phyloP scores from a whole-genome alignment of 1,140 invertebrate genomes.

The Drosophila busckii region DNA sequence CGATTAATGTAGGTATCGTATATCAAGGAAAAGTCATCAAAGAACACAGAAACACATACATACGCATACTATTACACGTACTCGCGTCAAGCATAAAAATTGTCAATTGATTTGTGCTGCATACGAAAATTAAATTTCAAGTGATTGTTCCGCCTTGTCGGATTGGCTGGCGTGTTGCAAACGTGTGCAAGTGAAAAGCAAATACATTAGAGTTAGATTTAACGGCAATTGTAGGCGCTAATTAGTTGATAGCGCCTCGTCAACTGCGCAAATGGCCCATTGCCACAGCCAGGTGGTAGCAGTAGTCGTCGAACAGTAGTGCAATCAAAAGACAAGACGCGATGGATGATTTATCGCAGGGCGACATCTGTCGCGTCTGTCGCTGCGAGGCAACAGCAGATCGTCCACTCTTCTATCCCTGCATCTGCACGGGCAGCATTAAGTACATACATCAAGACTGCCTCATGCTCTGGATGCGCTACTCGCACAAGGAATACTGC shows the following conservation, averaged over 20 bases:
- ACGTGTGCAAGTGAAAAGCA: background rate
- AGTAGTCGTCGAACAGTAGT: conserved; percentile 20
- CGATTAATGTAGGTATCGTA: too few relatives aligned
- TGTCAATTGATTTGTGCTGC: conserved; percentile 28
- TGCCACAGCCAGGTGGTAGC: conserved; percentile 20
- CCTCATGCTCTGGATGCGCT: conserved; percentile 93
- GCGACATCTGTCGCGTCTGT: conserved; percentile 95
- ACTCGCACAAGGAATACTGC: conserved; percentile 99
- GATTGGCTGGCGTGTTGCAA: background rate
- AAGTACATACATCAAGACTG: conserved; percentile 99
- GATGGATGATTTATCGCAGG: conserved; percentile 74
- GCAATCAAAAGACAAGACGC: background rate
- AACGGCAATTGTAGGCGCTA: conserved; percentile 1
- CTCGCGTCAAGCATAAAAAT: conserved; percentile 20
- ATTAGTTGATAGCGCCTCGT: conserved; percentile 20
- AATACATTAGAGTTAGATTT: background rate
- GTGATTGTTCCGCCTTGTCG: conserved; percentile 4
- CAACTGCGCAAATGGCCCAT: conserved; percentile 51
- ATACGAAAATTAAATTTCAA: conserved; percentile 35
- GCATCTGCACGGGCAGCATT: conserved; percentile 99
- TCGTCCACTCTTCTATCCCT: conserved; percentile 96
- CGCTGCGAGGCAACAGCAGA: conserved; percentile 90
- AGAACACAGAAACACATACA: conserved; percentile 6
- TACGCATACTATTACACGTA: conserved; percentile 15
- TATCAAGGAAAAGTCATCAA: too few relatives aligned